phyloP scores from a whole-genome alignment of 2,113 vertebrate species.

The Psephotus haematonotus region DNA sequence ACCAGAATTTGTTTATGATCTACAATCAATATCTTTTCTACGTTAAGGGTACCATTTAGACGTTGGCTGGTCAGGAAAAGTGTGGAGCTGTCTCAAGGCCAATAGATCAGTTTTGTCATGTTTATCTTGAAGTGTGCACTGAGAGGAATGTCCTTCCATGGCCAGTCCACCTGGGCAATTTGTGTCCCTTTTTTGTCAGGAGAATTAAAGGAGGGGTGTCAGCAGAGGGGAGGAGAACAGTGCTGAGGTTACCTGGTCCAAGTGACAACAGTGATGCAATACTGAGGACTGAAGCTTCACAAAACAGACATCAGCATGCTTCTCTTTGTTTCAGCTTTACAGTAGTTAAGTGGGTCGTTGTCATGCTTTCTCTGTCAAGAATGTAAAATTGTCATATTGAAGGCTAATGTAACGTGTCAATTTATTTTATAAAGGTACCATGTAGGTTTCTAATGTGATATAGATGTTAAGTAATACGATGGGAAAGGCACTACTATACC shows the following conservation, averaged over 20 bases:
- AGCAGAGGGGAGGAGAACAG: neutral
- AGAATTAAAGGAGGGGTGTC: neutral
- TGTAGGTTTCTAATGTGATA: neutral
- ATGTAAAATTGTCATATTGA: neutral
- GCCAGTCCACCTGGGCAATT: neutral
- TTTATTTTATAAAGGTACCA: slow-evolving; percentile 30
- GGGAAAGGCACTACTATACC: slow-evolving; percentile 23
- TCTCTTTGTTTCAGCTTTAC: neutral
- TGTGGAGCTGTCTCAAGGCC: neutral
- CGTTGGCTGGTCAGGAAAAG: neutral
- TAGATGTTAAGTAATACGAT: neutral
- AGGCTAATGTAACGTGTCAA: neutral
- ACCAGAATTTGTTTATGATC: neutral
- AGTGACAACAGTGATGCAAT: neutral
- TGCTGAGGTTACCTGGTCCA: neutral
- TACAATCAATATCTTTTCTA: neutral
- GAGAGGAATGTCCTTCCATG: neutral
- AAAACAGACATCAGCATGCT: neutral
- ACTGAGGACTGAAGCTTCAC: neutral
- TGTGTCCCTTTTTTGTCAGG: neutral
- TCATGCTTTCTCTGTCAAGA: slow-evolving; percentile 18
- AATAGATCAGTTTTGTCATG: neutral
- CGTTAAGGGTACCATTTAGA: neutral
- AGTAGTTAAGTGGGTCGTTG: neutral
- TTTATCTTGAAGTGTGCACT: neutral